A percentile compares a stretch with the other conserved stretches of the same genome.
Conservation (phyloP, 37 sponge, comb jelly and placozoan genomes). For the Hormiphora californensis region DNA sequence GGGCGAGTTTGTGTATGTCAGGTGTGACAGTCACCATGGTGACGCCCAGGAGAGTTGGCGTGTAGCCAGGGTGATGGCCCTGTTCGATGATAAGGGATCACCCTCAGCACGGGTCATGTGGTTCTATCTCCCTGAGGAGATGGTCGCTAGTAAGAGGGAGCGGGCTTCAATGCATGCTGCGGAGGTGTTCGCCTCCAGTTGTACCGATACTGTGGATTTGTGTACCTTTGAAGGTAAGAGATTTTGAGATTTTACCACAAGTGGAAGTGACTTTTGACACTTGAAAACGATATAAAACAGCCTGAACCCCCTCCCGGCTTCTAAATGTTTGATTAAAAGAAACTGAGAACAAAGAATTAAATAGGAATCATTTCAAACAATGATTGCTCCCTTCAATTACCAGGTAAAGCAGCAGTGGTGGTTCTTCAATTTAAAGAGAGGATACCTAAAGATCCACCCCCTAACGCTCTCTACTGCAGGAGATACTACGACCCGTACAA, state of each 20-base stretch:
- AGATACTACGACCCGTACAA: conserved; percentile 46
- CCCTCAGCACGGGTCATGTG: conserved; percentile 31
- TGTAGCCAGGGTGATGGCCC: too few species aligned
- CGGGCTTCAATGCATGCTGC: conserved; percentile 13
- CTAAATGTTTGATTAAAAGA: too few species aligned
- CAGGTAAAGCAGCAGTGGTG: conserved; percentile 9
- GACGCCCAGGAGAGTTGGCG: neutral
- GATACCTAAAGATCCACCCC: neutral
- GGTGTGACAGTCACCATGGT: neutral
- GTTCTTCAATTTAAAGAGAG: neutral
- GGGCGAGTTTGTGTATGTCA: conserved; percentile 25
- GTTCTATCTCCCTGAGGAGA: conserved; percentile 51
- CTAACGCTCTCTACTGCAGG: neutral
- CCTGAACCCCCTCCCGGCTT: too few species aligned
- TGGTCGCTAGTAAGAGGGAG: conserved; percentile 42
- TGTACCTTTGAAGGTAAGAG: too few species aligned
- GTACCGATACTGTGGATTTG: conserved; percentile 8
- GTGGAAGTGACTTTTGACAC: too few species aligned
- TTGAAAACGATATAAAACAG: too few species aligned
- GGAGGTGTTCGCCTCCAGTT: conserved; percentile 42
- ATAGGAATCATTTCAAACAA: too few species aligned
- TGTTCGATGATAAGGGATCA: too few species aligned
- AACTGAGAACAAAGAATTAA: too few species aligned
- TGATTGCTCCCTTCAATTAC: too few species aligned
- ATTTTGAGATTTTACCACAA: too few species aligned